phyloP scores from a whole-genome alignment of 2,797 vertebrate species.

The Decapterus maruadsi region DNA sequence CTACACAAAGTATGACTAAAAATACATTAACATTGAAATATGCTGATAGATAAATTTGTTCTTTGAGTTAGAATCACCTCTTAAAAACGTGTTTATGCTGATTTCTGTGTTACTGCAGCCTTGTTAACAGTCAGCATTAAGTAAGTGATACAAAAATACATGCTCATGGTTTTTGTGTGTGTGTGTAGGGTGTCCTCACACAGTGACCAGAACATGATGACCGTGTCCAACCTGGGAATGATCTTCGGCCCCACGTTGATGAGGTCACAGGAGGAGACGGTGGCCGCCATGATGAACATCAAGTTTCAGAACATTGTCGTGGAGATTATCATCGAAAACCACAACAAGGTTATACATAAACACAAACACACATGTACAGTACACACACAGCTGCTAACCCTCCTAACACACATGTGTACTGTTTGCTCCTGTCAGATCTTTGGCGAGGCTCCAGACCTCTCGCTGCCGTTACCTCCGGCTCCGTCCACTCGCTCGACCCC shows the following conservation, averaged over 20 bases:
- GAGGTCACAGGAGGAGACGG: conserved; percentile 98
- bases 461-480: conserved; percentile 92
- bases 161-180: neutral
- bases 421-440: conserved; percentile 88
- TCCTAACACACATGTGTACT: conserved; percentile 1
- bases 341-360: conserved; percentile 89
- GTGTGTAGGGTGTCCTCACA: conserved; percentile 92
- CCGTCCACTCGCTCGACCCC: conserved; percentile 89
- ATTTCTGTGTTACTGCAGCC: neutral
- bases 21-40: neutral
- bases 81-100: neutral
- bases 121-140: neutral
- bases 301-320: conserved; percentile 99
- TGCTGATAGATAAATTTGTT: neutral
- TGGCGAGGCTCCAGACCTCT: conserved; percentile 93
- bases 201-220: conserved; percentile 97
- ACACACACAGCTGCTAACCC: neutral
- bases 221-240: conserved; percentile 97
- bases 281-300: conserved; percentile 99
- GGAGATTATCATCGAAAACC: conserved; percentile 98
- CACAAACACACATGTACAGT: neutral
- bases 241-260: conserved; percentile 98
- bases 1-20: neutral
- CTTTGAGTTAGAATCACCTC: neutral
- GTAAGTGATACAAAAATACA: neutral